Conservation (phyloP, 1,140 invertebrate genomes). For the Trichonephila clavata region DNA sequence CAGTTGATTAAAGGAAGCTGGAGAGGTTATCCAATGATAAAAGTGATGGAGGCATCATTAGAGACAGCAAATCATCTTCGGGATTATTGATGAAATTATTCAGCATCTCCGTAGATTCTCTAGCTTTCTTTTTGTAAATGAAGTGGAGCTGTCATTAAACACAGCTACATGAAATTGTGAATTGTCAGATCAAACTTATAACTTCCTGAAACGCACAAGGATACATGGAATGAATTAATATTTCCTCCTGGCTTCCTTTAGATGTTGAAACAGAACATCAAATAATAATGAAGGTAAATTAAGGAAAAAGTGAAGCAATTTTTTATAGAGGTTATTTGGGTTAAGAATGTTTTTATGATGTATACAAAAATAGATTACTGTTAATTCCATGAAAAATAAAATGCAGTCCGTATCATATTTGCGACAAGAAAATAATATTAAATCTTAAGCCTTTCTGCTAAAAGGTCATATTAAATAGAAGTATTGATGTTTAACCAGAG, state of each 20-base stretch:
- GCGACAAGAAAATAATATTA: too few species aligned
- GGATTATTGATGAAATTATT: background rate
- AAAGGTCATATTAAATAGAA: too few species aligned
- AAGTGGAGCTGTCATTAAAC: background rate
- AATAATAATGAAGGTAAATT: background rate
- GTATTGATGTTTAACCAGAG: too few species aligned
- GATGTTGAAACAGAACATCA: background rate
- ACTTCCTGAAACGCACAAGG: constrained; percentile 27
- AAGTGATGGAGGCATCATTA: background rate
- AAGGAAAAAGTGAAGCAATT: background rate
- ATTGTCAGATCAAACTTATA: background rate
- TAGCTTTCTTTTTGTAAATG: background rate
- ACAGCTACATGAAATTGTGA: background rate
- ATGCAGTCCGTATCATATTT: background rate
- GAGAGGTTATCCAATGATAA: too few species aligned
- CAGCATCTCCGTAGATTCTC: background rate
- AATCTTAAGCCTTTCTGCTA: too few species aligned
- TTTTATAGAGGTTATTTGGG: background rate
- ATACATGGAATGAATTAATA: constrained; percentile 4
- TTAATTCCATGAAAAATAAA: background rate
- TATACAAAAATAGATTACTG: background rate
- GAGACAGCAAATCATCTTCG: background rate
- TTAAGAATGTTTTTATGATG: background rate
- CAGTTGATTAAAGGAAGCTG: too few species aligned
- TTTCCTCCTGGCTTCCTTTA: background rate